Base-by-base conservation (phyloP, 2,797 vertebrate species). In the Morus bassanus region DNA sequence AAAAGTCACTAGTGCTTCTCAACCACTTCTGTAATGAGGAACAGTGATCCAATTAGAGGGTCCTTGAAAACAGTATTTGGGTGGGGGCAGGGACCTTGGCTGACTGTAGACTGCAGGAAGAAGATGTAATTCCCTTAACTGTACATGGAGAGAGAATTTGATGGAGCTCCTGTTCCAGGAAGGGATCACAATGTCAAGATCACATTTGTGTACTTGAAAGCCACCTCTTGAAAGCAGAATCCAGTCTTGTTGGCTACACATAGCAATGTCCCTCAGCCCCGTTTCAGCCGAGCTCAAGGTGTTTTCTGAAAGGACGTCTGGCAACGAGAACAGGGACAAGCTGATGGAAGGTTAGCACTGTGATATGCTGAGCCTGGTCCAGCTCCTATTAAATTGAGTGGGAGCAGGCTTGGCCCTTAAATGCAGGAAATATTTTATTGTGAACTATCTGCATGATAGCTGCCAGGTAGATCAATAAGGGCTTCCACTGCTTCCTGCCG, bases 391-490 rank as follows among this genome's bases (percentile, higher is more conserved):
- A 90, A 94, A 91, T 46, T 77, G 79, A 91, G 39, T 70, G 51
- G 69, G 85, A 92, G 65, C 73, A 81, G 85, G 18, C 80, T 94
- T 13, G 3, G 31, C 45, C 61, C 75, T 95, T 97, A 96, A 94
- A 95, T 78, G 86, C 50, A 67, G 85, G 89, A 90, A 91, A 91
- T 95, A 91, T 79, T 96, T 95, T 93, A 91, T 88, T 94, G 70
- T 75, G 83, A 95, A 10, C 73, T 92, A 81, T 94, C 95, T 90
- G 78, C 73, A 72, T 89, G 87, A 86, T 87, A 96, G 75, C 76
- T 91, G 68, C 84, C 91, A 90, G 88, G 75, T 91, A 91, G 92
- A 96, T 97, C 83, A 89, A 79, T 94, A 95, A 85, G 77, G 65
- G 35, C 83, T 96, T 94, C 77, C 93, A 65, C 77, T 88, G 57